A percentile compares a stretch with the other conserved stretches of the same genome.
Evolutionary conservation across 1,140 invertebrate genomes (phyloP).

Genomic region (Trichonephila clavipes): DNA sequence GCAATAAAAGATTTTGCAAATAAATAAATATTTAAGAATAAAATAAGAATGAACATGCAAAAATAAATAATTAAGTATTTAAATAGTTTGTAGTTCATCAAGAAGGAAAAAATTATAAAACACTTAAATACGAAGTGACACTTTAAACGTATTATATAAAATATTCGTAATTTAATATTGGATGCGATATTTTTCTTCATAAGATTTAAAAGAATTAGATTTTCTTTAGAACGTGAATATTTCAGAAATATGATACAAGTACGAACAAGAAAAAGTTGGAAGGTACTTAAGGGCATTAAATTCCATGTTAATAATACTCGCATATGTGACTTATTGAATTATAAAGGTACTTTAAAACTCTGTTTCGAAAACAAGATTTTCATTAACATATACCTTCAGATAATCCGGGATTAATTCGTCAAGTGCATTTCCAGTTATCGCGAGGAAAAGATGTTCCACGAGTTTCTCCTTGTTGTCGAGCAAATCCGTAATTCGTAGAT

Average conservation of each 20-base stretch:
- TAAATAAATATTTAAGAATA: too few species aligned
- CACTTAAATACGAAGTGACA: too few species aligned
- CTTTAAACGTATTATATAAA: too few species aligned
- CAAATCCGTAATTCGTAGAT: conserved; percentile 21
- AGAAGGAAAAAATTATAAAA: too few species aligned
- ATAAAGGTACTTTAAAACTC: conserved; percentile 19
- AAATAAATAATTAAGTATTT: too few species aligned
- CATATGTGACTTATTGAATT: background rate
- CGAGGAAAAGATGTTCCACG: conserved; percentile 60
- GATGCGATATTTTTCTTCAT: too few species aligned
- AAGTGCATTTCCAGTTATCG: conserved; percentile 33
- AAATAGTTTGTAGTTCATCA: too few species aligned
- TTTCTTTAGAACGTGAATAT: too few species aligned
- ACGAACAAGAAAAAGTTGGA: background rate
- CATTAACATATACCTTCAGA: conserved; percentile 60
- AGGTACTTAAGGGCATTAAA: background rate
- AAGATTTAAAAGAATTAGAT: too few species aligned
- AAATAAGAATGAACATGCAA: too few species aligned
- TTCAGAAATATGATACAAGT: background rate
- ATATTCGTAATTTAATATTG: too few species aligned
- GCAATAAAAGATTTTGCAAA: too few species aligned
- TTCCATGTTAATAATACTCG: background rate
- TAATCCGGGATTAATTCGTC: conserved; percentile 72
- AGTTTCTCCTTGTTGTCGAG: conserved; percentile 53
- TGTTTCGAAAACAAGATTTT: conserved; percentile 41